phyloP scores from a whole-genome alignment of 92 coral and sea anemone species.

The Umimayanthus kanabou region DNA sequence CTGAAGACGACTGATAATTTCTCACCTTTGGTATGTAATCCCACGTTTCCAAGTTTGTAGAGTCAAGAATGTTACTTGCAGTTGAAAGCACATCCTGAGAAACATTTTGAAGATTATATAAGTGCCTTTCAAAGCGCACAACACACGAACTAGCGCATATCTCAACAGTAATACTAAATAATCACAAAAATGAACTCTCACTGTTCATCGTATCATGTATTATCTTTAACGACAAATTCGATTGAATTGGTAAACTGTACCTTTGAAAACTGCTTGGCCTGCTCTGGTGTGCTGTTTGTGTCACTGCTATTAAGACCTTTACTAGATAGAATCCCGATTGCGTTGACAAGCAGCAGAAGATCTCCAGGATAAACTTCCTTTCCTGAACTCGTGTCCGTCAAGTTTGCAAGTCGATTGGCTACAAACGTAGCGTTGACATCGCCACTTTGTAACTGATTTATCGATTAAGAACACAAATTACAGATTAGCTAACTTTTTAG shows the following conservation, averaged over 20 bases:
- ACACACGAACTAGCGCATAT: too few relatives aligned
- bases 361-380: conserved; percentile 75
- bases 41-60: conserved; percentile 65
- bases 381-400: conserved; percentile 60
- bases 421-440: conserved; percentile 50
- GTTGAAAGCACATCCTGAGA: conserved; percentile 64
- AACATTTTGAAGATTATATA: neutral
- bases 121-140: too few relatives aligned
- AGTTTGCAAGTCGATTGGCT: conserved; percentile 66
- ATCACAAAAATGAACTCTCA: too few relatives aligned
- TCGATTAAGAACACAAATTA: neutral
- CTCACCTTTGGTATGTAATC: conserved; percentile 71
- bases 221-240: neutral
- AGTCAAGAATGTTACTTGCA: conserved; percentile 77
- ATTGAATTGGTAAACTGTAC: conserved; percentile 14
- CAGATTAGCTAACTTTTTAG: too few relatives aligned
- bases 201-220: too few relatives aligned
- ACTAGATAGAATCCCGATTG: conserved; percentile 58
- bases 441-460: conserved; percentile 46
- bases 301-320: conserved; percentile 41
- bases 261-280: conserved; percentile 48
- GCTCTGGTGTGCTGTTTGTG: neutral
- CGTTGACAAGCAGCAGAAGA: conserved; percentile 64
- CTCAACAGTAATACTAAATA: too few relatives aligned
- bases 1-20: neutral